Evolutionary conservation across 2,888 invertebrate genomes (phyloP).

Genomic region (Ormyrus thymus): DNA sequence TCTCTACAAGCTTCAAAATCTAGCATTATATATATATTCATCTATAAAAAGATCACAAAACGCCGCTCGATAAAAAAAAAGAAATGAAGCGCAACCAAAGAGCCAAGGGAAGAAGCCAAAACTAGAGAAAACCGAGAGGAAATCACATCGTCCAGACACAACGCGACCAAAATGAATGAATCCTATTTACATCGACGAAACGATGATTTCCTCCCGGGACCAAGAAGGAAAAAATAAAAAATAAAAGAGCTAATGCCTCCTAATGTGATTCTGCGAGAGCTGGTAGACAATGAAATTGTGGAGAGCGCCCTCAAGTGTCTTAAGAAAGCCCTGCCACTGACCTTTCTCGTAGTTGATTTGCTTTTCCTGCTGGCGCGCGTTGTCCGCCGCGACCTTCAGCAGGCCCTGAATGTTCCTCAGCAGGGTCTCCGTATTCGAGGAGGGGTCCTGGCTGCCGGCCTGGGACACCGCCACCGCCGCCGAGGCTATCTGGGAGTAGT

Average conservation of each 20-base stretch:
- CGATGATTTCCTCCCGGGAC: too few relatives aligned
- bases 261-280: conserved; percentile 72
- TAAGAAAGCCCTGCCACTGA: conserved; percentile 77
- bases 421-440: conserved; percentile 91
- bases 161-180: conserved; percentile 13
- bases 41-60: conserved; percentile 50
- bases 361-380: conserved; percentile 95
- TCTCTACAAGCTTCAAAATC: conserved; percentile 34
- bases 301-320: conserved; percentile 74
- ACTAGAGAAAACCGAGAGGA: conserved; percentile 1
- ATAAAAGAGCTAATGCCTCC: conserved; percentile 64
- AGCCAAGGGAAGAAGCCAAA: conserved; percentile 34
- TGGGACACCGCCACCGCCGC: conserved; percentile 73
- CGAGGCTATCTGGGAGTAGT: conserved; percentile 86
- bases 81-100: conserved; percentile 38
- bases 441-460: conserved; percentile 75
- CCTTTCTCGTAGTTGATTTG: conserved; percentile 98
- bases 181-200: too few relatives aligned
- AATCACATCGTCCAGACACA: not conserved
- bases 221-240: too few relatives aligned
- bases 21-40: conserved; percentile 30
- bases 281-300: conserved; percentile 74
- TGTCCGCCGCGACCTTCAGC: conserved; percentile 97
- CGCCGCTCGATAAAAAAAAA: conserved; percentile 30
- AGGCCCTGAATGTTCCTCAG: conserved; percentile 96